Conservation (phyloP, 1,140 invertebrate genomes). For the Mamestra configurata region DNA sequence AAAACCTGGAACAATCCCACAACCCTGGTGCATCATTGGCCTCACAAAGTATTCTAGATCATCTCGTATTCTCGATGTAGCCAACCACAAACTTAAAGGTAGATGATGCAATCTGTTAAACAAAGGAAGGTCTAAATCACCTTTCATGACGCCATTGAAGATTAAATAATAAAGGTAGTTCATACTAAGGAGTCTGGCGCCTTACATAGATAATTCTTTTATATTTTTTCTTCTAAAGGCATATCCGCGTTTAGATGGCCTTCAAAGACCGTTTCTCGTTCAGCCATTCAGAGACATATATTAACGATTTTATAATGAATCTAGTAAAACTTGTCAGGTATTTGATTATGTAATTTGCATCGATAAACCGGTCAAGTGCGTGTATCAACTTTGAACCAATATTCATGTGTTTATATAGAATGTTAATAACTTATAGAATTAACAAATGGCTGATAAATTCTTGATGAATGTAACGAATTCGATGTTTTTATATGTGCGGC, state of each 20-base stretch:
- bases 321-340: constrained; percentile 22
- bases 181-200: constrained; percentile 2
- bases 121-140: constrained; percentile 1
- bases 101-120: background rate
- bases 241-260: constrained; percentile 5
- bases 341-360: constrained; percentile 53
- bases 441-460: background rate
- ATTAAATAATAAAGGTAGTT: background rate
- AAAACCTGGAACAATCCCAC: too few species aligned
- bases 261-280: constrained; percentile 1
- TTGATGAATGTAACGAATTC: background rate
- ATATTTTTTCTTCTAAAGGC: constrained; percentile 16
- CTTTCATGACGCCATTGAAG: background rate
- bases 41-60: too few species aligned
- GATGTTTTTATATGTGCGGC: background rate
- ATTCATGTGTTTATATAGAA: background rate
- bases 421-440: background rate
- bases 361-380: constrained; percentile 47
- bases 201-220: constrained; percentile 13
- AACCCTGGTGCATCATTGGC: too few species aligned
- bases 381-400: background rate
- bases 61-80: background rate
- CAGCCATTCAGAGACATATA: background rate
- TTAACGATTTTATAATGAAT: constrained; percentile 5
- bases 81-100: too few species aligned